These are phyloP conservation scores for Harmothoe impar DNA, from an alignment of 2,888 invertebrate genomes.

Conservation along the genomic window DNA sequence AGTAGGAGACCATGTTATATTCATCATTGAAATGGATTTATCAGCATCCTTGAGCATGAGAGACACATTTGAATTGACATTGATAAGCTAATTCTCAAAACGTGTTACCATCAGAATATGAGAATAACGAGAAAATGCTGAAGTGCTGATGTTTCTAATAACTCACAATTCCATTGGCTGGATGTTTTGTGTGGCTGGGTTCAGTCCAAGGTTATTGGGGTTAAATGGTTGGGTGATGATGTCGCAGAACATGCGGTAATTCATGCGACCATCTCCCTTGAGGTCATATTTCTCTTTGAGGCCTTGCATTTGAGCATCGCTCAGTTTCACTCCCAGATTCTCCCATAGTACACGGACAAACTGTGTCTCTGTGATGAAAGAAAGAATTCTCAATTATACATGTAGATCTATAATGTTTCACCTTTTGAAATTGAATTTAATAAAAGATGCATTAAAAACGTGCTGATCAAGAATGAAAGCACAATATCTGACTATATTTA, in stretches of 20 bases:
- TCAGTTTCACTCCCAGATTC: constrained; percentile 80
- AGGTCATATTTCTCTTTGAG: constrained; percentile 79
- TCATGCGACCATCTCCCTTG: constrained; percentile 77
- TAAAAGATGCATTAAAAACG: neutral
- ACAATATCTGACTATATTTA: too few relatives aligned
- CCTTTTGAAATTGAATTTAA: too few relatives aligned
- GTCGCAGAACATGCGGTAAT: constrained; percentile 82
- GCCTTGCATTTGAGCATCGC: constrained; percentile 77
- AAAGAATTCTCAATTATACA: too few relatives aligned
- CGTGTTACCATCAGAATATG: too few relatives aligned
- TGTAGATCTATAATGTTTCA: too few relatives aligned
- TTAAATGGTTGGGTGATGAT: constrained; percentile 80
- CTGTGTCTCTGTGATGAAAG: constrained; percentile 78
- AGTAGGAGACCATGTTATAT: too few relatives aligned
- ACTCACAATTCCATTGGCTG: constrained; percentile 80
- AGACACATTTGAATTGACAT: too few relatives aligned
- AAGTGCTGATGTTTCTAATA: neutral
- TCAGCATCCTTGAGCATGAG: too few relatives aligned
- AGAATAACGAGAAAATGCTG: too few relatives aligned
- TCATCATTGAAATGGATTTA: too few relatives aligned
- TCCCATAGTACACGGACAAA: constrained; percentile 83
- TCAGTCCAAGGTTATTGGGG: constrained; percentile 75
- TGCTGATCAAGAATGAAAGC: too few relatives aligned
- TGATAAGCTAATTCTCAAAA: too few relatives aligned
- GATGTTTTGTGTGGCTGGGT: constrained; percentile 77